Base-by-base conservation (phyloP, 2,888 invertebrate species). In the Limulus polyphemus region DNA sequence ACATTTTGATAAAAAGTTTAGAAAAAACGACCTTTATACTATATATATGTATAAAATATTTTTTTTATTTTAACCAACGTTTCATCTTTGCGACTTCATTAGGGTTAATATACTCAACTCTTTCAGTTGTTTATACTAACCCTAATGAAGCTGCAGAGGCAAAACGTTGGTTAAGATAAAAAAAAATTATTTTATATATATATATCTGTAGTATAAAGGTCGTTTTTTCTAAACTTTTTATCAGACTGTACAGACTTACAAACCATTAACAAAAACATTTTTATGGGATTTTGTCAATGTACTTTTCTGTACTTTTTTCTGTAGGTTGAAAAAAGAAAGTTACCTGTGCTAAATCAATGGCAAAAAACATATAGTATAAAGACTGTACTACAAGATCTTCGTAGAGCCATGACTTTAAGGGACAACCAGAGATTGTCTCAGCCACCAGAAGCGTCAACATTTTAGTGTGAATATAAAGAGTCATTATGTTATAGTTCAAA, bases 391-490 rank as follows among this genome's bases (percentile, higher is more conserved):
- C 93, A 91, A 80, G 78, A 77, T 67, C 81, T 97, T 73, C 87
- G 94, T 77, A 86, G 92, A 80, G 83, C 91, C 77, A 98, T 98
- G 98, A 90, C 91, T 73, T 82, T 89, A 74, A 98, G 97, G 81
- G 98, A 98, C 79, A 99, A 99, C 81, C 86, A 91, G 86, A 97
- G 95, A 83, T 83, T 95, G 76, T 87, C 92, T 72, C 98, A 99
- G 82, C 98, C 98, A 73, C 93, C 97, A 71, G 98, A 99, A 81
- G 94, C 94, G 78, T 90, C 90, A 81, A 87, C 87, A 79, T 97
- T 92, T 83, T 93, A 91, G 67, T 54, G 46, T 52, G 13, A 51
- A 51, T n/a, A 14, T 51, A 51, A 51, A 16, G 10, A 52, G 14
- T 14, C 13, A 2, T 32, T 32, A 32, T 32, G 32, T 32, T 1